These are phyloP conservation scores for Schlechtendalia chinensis DNA, from an alignment of 1,140 invertebrate species.

Conservation along the genomic window DNA sequence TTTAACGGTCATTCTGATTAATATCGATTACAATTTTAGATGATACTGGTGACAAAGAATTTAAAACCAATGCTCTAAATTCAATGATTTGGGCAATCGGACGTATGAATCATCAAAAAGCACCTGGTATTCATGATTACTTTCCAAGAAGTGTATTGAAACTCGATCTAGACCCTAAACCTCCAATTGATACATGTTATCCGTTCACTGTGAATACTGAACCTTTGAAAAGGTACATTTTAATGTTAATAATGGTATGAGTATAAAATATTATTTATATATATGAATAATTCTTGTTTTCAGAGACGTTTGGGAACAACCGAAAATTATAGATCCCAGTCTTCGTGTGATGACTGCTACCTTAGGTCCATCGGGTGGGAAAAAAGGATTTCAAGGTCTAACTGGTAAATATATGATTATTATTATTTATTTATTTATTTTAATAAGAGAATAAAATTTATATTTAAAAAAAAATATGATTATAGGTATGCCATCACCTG, in stretches of 20 bases:
- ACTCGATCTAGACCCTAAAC: constrained; percentile 67
- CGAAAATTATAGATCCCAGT: constrained; percentile 74
- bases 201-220: constrained; percentile 61
- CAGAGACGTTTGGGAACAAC: constrained; percentile 70
- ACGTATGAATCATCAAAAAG: constrained; percentile 70
- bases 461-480: constrained; percentile 6
- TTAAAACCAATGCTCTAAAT: constrained; percentile 64
- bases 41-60: constrained; percentile 76
- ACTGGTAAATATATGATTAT: constrained; percentile 60
- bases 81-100: constrained; percentile 85
- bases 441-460: neutral
- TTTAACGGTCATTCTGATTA: too few species aligned
- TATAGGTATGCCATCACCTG: constrained; percentile 61
- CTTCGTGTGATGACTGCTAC: constrained; percentile 73
- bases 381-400: constrained; percentile 73
- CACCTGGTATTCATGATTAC: constrained; percentile 80
- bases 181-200: constrained; percentile 67
- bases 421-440: too few species aligned
- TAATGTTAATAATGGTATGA: neutral
- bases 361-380: constrained; percentile 77
- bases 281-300: neutral
- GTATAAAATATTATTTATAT: neutral
- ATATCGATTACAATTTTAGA: constrained; percentile 59
- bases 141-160: constrained; percentile 71
- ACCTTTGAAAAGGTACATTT: constrained; percentile 31